Evolutionary conservation across 2,888 invertebrate species (phyloP).

Genomic region (Sthenelais limicola): DNA sequence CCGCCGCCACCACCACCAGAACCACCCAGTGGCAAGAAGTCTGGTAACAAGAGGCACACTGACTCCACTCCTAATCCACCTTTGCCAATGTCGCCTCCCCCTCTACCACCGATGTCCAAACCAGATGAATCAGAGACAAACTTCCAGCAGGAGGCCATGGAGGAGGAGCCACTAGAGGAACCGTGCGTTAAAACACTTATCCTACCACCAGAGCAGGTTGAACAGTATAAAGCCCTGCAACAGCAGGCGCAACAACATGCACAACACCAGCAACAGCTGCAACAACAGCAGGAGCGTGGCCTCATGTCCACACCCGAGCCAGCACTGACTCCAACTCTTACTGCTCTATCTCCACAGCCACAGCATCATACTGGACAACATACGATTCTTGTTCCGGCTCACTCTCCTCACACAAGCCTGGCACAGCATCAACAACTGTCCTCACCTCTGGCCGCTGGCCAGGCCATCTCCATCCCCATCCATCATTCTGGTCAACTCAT

Average conservation of each 20-base stretch:
- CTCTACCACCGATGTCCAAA: constrained; percentile 2
- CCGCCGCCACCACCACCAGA: constrained; percentile 40
- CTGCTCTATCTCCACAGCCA: constrained; percentile 13
- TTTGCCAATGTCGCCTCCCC: constrained; percentile 41
- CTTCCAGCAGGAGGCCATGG: constrained; percentile 4
- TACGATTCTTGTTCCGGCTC: constrained; percentile 12
- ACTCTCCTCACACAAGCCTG: constrained; percentile 8
- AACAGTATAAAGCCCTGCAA: constrained; percentile 70
- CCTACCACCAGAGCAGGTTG: constrained; percentile 67
- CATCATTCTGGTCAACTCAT: background rate
- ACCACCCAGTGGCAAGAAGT: constrained; percentile 5
- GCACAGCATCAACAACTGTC: constrained; percentile 30
- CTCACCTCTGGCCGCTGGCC: constrained; percentile 24
- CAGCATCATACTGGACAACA: constrained; percentile 5
- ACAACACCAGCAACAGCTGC: constrained; percentile 79
- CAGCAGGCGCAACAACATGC: constrained; percentile 85
- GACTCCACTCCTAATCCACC: constrained; percentile 26
- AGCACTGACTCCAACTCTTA: constrained; percentile 11
- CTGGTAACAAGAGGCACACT: background rate
- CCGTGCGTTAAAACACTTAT: constrained; percentile 48
- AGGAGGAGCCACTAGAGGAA: constrained; percentile 11
- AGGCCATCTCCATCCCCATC: constrained; percentile 7
- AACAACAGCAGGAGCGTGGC: constrained; percentile 74
- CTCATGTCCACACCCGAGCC: constrained; percentile 18
- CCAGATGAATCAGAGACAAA: background rate